A percentile compares a stretch with the other conserved stretches of the same genome.
Conservation (phyloP, 2,888 invertebrate species). For the Pomacea canaliculata region DNA sequence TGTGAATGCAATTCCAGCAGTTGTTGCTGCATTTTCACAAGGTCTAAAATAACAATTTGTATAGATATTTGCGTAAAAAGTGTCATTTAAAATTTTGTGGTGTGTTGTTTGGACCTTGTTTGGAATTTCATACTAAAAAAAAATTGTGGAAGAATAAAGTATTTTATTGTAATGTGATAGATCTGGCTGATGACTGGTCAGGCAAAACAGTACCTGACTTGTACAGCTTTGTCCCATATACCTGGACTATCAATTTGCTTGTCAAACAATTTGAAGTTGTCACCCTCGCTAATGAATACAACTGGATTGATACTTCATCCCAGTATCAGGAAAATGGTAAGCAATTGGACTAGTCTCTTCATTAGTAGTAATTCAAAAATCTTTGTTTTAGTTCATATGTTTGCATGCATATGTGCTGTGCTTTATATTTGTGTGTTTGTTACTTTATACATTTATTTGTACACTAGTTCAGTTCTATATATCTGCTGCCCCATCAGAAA, state of each 20-base stretch:
- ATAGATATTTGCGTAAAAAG: too few species aligned
- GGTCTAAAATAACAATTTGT: too few species aligned
- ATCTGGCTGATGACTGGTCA: constrained; percentile 94
- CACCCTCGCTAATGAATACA: constrained; percentile 93
- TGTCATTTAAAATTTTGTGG: background rate
- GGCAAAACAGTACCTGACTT: constrained; percentile 84
- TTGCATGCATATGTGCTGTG: background rate
- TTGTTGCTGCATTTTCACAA: too few species aligned
- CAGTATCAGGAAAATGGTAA: constrained; percentile 92
- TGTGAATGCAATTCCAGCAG: too few species aligned
- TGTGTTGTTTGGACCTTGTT: background rate
- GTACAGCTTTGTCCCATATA: constrained; percentile 94
- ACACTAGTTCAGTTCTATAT: too few species aligned
- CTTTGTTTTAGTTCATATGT: background rate
- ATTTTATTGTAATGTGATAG: constrained; percentile 68
- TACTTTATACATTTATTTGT: too few species aligned
- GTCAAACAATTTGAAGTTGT: constrained; percentile 96
- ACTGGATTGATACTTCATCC: constrained; percentile 98
- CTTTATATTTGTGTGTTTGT: too few species aligned
- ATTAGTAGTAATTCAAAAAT: background rate
- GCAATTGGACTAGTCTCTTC: constrained; percentile 27
- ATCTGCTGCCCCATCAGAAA: too few species aligned
- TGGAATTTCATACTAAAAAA: background rate
- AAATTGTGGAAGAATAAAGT: background rate
- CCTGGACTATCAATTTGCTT: constrained; percentile 91